Percentiles rank a stretch among this genome's conserved stretches.
Evolutionary conservation across 2,888 invertebrate genomes (phyloP).

Genomic region (Philereme vetulata): DNA sequence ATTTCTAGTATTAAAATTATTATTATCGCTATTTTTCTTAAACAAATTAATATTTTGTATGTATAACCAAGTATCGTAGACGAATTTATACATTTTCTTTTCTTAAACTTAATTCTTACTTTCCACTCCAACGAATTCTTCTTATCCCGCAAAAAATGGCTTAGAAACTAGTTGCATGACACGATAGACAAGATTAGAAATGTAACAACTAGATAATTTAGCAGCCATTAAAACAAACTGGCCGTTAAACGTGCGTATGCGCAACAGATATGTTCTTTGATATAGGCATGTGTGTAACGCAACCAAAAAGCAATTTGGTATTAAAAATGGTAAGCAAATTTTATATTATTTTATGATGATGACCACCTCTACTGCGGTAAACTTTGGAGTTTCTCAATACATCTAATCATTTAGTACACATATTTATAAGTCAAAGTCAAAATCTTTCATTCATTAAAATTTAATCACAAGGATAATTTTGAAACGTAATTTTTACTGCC

Average conservation of each 20-base stretch:
- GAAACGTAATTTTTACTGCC: no score
- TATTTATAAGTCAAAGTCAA: no score
- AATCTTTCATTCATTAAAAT: no score
- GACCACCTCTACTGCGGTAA: no score
- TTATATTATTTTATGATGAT: not conserved
- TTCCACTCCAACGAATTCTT: constrained; percentile 17
- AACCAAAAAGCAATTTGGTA: not conserved
- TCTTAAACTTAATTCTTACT: constrained; percentile 9
- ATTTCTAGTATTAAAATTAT: no score
- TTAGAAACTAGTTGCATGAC: constrained; percentile 13
- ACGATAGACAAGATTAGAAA: constrained; percentile 14
- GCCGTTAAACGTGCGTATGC: constrained; percentile 14
- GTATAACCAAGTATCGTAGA: no score
- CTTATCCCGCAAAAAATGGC: constrained; percentile 5
- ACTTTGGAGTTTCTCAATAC: no score
- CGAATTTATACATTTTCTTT: no score
- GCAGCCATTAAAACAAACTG: constrained; percentile 16
- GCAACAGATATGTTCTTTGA: constrained; percentile 10
- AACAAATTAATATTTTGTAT: no score
- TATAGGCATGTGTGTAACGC: not conserved
- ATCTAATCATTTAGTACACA: no score
- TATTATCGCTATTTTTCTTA: no score
- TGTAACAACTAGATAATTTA: constrained; percentile 2
- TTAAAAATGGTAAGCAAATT: not conserved
- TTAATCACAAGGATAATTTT: no score